Percentiles rank a stretch among this genome's conserved stretches.
Conservation (phyloP, 2,888 invertebrate species). For the Neria commutata region DNA sequence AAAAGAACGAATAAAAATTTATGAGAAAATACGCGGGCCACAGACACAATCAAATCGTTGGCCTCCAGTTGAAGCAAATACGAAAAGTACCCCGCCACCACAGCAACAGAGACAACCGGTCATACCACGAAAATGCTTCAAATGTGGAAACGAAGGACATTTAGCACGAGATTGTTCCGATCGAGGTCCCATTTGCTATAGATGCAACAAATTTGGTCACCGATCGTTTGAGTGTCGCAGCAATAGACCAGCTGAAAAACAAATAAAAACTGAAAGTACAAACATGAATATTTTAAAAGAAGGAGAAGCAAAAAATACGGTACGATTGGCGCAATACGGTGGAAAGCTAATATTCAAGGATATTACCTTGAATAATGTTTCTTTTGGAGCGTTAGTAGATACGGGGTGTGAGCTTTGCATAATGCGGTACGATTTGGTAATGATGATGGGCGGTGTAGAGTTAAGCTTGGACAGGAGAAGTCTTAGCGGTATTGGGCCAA, state of each 20-base stretch:
- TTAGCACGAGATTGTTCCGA: conserved; percentile 7
- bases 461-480: not conserved
- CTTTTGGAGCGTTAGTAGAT: conserved; percentile 16
- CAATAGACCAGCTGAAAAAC: no score
- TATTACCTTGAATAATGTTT: not conserved
- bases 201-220: not conserved
- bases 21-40: not conserved
- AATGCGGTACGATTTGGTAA: not conserved
- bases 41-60: no score
- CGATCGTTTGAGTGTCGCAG: not conserved
- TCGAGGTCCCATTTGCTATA: conserved; percentile 4
- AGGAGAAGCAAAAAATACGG: not conserved
- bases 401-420: conserved; percentile 19
- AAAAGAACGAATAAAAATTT: not conserved
- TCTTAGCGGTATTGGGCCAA: conserved; percentile 9
- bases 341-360: conserved; percentile 16
- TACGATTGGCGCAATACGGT: not conserved
- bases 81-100: no score
- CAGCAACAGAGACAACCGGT: not conserved
- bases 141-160: conserved; percentile 9
- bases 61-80: no score
- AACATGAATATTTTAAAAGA: not conserved
- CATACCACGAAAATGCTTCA: not conserved
- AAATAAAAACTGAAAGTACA: not conserved
- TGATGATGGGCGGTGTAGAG: not conserved